Percentiles rank a stretch among this genome's conserved stretches.
phyloP scores from a whole-genome alignment of 2,888 invertebrate species.

The Mellilla xanthometata region DNA sequence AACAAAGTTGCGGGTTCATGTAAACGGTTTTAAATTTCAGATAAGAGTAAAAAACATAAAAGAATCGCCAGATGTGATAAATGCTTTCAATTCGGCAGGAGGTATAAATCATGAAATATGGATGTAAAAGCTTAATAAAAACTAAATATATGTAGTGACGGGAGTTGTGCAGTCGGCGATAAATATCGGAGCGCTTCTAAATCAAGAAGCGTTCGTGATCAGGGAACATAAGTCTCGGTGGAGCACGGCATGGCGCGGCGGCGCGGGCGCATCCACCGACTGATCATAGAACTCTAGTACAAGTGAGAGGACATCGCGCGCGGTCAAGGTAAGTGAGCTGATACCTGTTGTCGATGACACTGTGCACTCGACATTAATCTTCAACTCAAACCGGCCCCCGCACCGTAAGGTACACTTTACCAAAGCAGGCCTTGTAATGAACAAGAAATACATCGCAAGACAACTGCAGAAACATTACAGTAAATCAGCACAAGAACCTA shows the following conservation, averaged over 20 bases:
- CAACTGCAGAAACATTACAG: conserved; percentile 38
- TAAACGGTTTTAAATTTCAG: conserved; percentile 52
- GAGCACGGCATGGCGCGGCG: conserved; percentile 31
- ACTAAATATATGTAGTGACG: not conserved
- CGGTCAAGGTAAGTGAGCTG: conserved; percentile 76
- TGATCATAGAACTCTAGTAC: conserved; percentile 49
- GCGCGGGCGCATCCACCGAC: conserved; percentile 43
- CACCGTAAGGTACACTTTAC: conserved; percentile 48
- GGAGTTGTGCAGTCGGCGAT: not conserved
- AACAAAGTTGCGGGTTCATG: conserved; percentile 44
- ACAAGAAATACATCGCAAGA: conserved; percentile 35
- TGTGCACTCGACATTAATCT: conserved; percentile 60
- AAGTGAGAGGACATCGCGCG: conserved; percentile 72
- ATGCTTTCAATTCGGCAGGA: no score
- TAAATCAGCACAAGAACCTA: conserved; percentile 41
- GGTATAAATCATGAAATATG: no score
- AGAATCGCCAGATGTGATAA: no score
- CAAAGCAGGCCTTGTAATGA: conserved; percentile 27
- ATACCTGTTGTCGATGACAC: conserved; percentile 64
- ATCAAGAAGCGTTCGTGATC: conserved; percentile 21
- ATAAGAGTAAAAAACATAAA: conserved; percentile 24
- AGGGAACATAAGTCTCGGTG: conserved; percentile 35
- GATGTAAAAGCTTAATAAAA: not conserved
- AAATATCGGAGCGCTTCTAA: conserved; percentile 4
- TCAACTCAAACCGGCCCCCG: conserved; percentile 47